phyloP scores from a whole-genome alignment of 2,888 invertebrate species.

The Cinara cedri region DNA sequence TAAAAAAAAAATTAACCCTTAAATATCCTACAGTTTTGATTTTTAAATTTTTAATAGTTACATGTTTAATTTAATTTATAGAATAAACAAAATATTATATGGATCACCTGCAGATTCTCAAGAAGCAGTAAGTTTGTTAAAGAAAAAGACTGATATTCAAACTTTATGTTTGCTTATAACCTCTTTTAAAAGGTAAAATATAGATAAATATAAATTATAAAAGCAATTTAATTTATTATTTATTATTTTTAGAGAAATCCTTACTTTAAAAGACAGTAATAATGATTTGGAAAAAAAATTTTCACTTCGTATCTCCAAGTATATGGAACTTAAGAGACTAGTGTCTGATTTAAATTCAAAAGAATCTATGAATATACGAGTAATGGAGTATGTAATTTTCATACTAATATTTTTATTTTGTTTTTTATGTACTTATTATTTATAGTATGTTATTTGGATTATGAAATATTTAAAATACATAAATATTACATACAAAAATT shows the following conservation, averaged over 20 bases:
- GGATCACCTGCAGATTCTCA: conserved; percentile 52
- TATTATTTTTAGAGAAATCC: conserved; percentile 54
- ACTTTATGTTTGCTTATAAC: conserved; percentile 51
- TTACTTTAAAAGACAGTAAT: conserved; percentile 52
- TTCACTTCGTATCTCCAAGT: conserved; percentile 40
- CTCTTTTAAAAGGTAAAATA: conserved; percentile 48
- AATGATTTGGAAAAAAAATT: conserved; percentile 52
- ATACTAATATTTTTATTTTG: no score
- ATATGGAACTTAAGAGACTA: conserved; percentile 43
- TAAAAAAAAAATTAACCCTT: no score
- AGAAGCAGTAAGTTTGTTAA: conserved; percentile 52
- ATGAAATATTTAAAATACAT: no score
- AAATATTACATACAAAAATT: no score
- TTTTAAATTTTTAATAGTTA: background rate
- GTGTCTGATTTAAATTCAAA: conserved; percentile 42
- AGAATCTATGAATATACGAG: conserved; percentile 53
- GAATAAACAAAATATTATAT: conserved; percentile 49
- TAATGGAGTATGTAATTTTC: conserved; percentile 55
- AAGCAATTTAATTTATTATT: background rate
- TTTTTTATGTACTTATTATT: no score
- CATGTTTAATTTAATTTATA: background rate
- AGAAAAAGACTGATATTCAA: conserved; percentile 55
- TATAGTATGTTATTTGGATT: no score
- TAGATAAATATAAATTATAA: background rate
- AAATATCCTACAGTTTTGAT: no score